phyloP scores from a whole-genome alignment of 2,113 vertebrate species.

The Uropsilus gracilis region DNA sequence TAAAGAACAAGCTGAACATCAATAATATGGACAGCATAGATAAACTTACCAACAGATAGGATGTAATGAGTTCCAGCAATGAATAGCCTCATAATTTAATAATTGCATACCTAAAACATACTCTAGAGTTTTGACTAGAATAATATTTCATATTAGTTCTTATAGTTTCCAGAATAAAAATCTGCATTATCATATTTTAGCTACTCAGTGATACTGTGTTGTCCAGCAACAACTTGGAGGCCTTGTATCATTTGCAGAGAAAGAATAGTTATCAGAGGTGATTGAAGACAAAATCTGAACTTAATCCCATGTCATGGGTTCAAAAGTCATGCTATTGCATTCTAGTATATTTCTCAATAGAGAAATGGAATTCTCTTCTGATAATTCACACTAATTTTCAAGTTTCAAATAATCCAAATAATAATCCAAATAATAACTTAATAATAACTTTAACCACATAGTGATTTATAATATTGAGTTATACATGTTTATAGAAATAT shows the following conservation, averaged over 20 bases:
- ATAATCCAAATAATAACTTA: too few species aligned
- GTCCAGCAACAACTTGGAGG: neutral
- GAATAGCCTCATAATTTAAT: neutral
- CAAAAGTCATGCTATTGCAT: neutral
- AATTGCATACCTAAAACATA: slow-evolving; percentile 12
- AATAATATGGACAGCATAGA: neutral
- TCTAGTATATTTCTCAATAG: neutral
- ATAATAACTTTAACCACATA: neutral
- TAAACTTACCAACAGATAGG: neutral
- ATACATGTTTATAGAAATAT: neutral
- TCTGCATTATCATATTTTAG: neutral
- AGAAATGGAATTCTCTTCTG: neutral
- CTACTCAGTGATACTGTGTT: neutral
- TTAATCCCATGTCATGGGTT: neutral
- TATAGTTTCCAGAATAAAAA: neutral
- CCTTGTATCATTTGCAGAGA: neutral
- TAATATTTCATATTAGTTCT: neutral
- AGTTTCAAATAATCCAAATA: too few species aligned
- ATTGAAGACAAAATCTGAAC: neutral
- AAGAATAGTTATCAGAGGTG: neutral
- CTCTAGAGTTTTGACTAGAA: neutral
- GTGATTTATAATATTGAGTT: neutral
- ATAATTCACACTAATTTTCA: neutral
- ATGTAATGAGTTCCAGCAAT: neutral
- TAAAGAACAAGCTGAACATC: neutral